phyloP scores from a whole-genome alignment of 92 coral and sea anemone genomes.

The Hydrozoanthus gracilis region DNA sequence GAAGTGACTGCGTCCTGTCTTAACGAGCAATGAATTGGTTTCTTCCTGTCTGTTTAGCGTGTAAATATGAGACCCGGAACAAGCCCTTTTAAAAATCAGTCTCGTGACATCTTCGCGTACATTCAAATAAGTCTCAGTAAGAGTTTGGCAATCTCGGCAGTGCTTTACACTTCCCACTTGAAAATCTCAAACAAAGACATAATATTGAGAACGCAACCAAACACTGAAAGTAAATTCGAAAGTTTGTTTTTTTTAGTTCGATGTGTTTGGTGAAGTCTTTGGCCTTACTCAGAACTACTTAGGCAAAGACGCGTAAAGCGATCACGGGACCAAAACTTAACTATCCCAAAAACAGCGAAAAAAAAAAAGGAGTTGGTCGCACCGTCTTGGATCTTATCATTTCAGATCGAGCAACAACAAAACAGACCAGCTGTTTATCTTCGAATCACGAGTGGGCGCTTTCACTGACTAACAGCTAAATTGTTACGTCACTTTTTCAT shows the following conservation, averaged over 20 bases:
- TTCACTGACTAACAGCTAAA: background rate
- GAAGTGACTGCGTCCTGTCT: background rate
- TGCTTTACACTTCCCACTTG: no score
- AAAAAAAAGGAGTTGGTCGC: background rate
- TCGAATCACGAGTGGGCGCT: background rate
- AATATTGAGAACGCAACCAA: no score
- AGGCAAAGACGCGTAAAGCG: no score
- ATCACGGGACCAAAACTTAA: no score
- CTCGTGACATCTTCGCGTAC: background rate
- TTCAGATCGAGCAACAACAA: background rate
- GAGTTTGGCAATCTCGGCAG: no score
- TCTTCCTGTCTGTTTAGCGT: background rate
- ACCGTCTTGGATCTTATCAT: no score
- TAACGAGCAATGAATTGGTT: background rate
- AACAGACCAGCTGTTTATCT: background rate
- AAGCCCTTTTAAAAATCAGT: background rate
- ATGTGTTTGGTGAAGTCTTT: no score
- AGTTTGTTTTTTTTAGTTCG: no score
- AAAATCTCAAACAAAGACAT: no score
- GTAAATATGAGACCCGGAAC: background rate
- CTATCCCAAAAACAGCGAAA: background rate
- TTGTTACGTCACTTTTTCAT: background rate
- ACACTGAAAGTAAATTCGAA: no score
- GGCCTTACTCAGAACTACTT: no score
- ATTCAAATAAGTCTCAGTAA: background rate